Conservation (phyloP, 2,113 vertebrate genomes). For the Ageneiosus marmoratus region DNA sequence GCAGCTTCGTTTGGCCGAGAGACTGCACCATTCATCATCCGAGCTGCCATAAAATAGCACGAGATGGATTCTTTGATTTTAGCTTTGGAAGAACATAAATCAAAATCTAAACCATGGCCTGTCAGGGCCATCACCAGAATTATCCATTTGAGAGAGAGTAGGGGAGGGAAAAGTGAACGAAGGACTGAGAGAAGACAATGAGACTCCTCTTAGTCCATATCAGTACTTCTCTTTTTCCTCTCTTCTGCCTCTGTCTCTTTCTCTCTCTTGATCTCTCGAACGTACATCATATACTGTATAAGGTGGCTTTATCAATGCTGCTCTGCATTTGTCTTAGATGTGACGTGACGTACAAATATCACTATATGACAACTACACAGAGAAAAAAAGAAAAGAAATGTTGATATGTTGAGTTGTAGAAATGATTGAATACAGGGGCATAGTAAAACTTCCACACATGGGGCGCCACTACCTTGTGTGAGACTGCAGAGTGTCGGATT, state of each 20-base stretch:
- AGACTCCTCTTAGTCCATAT: conserved; percentile 46
- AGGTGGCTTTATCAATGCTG: neutral
- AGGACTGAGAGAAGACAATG: conserved; percentile 43
- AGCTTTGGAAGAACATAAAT: conserved; percentile 99
- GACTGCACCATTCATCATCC: conserved; percentile 99
- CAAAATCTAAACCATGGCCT: conserved; percentile 99
- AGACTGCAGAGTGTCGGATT: conserved; percentile 43
- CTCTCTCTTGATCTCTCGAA: neutral
- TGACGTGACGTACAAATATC: neutral
- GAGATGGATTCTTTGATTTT: conserved; percentile 99
- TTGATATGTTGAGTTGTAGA: neutral
- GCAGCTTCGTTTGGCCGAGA: conserved; percentile 97
- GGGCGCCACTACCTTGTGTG: conserved; percentile 28
- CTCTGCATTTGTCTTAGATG: neutral
- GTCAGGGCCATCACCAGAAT: conserved; percentile 99
- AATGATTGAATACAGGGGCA: neutral
- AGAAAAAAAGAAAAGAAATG: neutral
- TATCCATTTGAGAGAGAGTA: conserved; percentile 95
- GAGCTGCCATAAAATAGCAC: conserved; percentile 99
- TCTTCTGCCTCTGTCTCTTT: conserved; percentile 15
- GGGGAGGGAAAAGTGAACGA: conserved; percentile 64
- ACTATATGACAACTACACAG: neutral
- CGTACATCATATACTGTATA: neutral
- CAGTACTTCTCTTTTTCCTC: conserved; percentile 38
- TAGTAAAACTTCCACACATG: conserved; percentile 7